Evolutionary conservation across 1,140 invertebrate genomes (phyloP).

Genomic region (Potamilus streckersoni): DNA sequence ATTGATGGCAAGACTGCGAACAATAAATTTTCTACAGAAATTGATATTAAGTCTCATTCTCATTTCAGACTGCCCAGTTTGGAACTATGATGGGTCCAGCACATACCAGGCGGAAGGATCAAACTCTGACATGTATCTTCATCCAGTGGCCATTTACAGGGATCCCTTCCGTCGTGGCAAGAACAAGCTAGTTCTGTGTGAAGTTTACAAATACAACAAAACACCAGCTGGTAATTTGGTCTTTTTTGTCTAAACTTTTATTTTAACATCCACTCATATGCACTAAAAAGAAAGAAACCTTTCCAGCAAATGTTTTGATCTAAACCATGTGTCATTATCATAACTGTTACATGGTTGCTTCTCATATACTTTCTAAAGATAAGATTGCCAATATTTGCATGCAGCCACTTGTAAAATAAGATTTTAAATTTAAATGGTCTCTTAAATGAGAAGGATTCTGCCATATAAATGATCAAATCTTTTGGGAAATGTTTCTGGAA

Average conservation of each 20-base stretch:
- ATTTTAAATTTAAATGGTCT: no score
- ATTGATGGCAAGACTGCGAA: no score
- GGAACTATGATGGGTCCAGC: constrained; percentile 94
- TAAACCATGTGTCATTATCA: no score
- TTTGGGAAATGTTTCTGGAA: no score
- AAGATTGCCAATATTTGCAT: not conserved
- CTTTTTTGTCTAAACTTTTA: no score
- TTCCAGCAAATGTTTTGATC: no score
- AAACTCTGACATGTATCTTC: constrained; percentile 88
- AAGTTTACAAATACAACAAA: constrained; percentile 79
- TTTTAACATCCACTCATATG: no score
- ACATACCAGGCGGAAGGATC: constrained; percentile 72
- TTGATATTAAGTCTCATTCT: not conserved
- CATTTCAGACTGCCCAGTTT: constrained; percentile 83
- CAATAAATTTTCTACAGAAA: no score
- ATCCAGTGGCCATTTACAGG: constrained; percentile 88
- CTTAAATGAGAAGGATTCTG: not conserved
- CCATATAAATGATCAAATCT: not conserved
- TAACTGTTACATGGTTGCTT: not conserved
- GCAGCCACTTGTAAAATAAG: not conserved
- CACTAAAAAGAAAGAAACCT: no score
- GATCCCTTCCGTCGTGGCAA: constrained; percentile 89
- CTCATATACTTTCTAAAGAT: not conserved
- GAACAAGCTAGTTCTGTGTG: constrained; percentile 91
- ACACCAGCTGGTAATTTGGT: constrained; percentile 74